Evolutionary conservation across 2,888 invertebrate genomes (phyloP).

Genomic region (Auanema freiburgensis): DNA sequence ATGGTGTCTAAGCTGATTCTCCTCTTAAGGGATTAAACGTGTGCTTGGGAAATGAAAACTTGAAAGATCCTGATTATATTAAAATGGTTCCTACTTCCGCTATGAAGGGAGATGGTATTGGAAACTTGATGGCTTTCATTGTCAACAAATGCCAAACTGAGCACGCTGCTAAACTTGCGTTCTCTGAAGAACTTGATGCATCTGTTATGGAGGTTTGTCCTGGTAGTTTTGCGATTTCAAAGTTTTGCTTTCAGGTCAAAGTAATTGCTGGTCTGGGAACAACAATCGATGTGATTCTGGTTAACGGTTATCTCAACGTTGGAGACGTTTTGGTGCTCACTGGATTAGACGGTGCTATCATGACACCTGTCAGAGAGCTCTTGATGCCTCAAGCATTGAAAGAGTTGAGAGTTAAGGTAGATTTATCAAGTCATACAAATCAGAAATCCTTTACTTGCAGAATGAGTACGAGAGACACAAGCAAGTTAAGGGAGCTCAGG

Average conservation of each 20-base stretch:
- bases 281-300: conserved; percentile 95
- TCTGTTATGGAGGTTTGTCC: conserved; percentile 69
- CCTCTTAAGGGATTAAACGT: conserved; percentile 83
- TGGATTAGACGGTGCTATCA: conserved; percentile 96
- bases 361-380: conserved; percentile 91
- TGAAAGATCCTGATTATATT: conserved; percentile 87
- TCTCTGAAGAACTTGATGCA: conserved; percentile 82
- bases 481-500: conserved; percentile 92
- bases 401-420: conserved; percentile 91
- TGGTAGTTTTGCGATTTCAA: background rate
- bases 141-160: conserved; percentile 88
- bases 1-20: background rate
- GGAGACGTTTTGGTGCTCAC: conserved; percentile 92
- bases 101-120: conserved; percentile 96
- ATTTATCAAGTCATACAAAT: background rate
- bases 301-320: conserved; percentile 88
- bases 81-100: conserved; percentile 97
- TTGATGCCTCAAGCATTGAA: conserved; percentile 97
- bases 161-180: conserved; percentile 83
- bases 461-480: conserved; percentile 84
- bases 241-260: conserved; percentile 74
- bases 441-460: conserved; percentile 52
- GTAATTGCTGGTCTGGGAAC: conserved; percentile 94
- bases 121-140: conserved; percentile 89
- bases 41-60: conserved; percentile 88